Evolutionary conservation across 2,888 invertebrate genomes (phyloP).

Genomic region (Clitarchus hookeri): DNA sequence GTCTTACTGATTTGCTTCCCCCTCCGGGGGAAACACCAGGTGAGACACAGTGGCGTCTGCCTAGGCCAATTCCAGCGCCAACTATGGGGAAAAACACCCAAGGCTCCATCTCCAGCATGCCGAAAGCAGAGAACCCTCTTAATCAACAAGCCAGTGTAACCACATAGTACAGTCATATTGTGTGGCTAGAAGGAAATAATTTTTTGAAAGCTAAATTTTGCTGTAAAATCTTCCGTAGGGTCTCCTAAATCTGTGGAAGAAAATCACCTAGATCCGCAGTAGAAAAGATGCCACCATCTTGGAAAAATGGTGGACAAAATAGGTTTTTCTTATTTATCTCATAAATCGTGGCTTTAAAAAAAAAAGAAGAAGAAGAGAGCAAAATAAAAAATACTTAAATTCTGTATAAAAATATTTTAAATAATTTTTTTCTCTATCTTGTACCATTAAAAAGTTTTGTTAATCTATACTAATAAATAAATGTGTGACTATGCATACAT

Average conservation of each 20-base stretch:
- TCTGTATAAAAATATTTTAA: background rate
- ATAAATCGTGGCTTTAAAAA: background rate
- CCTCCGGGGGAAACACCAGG: no score
- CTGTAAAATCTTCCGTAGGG: background rate
- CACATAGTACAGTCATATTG: slow-evolving; percentile 3
- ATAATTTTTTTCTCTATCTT: background rate
- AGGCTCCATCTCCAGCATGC: no score
- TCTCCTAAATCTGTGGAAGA: background rate
- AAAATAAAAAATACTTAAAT: background rate
- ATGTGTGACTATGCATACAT: background rate
- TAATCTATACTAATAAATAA: background rate
- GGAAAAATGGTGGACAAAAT: background rate
- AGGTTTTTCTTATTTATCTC: background rate
- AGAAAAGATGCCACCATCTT: background rate
- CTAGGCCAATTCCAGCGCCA: no score
- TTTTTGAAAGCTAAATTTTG: background rate
- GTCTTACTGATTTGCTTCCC: no score
- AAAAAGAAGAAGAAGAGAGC: background rate
- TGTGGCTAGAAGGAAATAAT: background rate
- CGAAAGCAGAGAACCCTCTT: no score
- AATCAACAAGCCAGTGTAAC: no score
- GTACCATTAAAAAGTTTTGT: background rate
- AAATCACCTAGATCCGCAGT: background rate
- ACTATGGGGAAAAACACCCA: no score
- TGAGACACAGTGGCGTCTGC: no score